Base-by-base conservation (phyloP, 2,888 invertebrate species). In the Xestia sexstrigata region DNA sequence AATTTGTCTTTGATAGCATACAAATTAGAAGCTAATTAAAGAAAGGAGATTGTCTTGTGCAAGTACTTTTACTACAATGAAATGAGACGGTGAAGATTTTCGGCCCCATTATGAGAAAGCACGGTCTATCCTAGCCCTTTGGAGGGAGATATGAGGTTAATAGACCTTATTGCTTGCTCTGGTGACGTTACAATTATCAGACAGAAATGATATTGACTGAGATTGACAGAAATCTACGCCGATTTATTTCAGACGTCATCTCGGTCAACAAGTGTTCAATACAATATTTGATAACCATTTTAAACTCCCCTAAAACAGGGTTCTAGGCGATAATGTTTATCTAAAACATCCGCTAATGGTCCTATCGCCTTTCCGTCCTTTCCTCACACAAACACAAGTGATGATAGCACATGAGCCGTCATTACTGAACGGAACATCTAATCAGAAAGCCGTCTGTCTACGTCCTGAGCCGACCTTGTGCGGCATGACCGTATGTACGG, bases 371-470 rank as follows among this genome's bases (percentile, higher is more conserved):
- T 80, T 66, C 82, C 77, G 70, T 63, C 63, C 62, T 84, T 72
- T 84, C 88, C 68, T 70, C 60, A 70, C 63, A 74, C n/a, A 66
- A 30, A 13, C 35, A 69, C 70, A 30, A 70, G 49, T 58, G 23
- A 71, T 60, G 76, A 82, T 69, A 76, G 52, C 15, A 68, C 26
- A 49, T 45, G 26, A 52, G 23, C 63, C 70, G 39, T 60, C 69
- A 76, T 87, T 87, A 78, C 45, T 23, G 74, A 87, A 74, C 87
- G 87, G 89, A 87, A 85, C 79, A 62, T 63, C 65, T 79, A 87
- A 87, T 87, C 85, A 85, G 83, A 79, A 79, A 67, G 55, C 80
- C 67, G 83, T 86, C 71, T 70, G 72, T 83, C 69, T 66, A 73
- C 60, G 47, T 86, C 70, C 70, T 86, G 79, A 35, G 11, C 58